Conservation (phyloP, 2,113 vertebrate species). For the Hirundichthys speculiger region DNA sequence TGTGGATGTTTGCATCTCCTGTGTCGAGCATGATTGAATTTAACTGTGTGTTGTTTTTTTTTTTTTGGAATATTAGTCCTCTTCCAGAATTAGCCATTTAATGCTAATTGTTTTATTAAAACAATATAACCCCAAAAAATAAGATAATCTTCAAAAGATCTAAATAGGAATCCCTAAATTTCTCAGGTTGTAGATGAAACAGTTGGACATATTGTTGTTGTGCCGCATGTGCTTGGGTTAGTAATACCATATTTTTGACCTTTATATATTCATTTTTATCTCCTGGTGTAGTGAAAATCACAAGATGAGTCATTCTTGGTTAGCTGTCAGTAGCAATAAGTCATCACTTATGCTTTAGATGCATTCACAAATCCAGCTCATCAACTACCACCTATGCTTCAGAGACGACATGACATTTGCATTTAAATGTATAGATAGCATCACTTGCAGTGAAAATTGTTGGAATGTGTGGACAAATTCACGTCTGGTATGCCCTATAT, state of each 20-base stretch:
- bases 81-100: neutral
- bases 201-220: too few species aligned
- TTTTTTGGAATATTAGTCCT: too few species aligned
- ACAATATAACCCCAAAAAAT: too few species aligned
- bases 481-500: slow-evolving; percentile 36
- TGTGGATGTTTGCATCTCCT: neutral
- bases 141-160: too few species aligned
- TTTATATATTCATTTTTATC: slow-evolving; percentile 25
- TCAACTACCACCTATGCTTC: slow-evolving; percentile 63
- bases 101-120: neutral
- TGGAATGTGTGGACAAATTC: slow-evolving; percentile 40
- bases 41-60: too few species aligned
- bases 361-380: slow-evolving; percentile 58
- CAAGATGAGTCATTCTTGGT: slow-evolving; percentile 33
- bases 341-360: slow-evolving; percentile 57
- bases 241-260: slow-evolving; percentile 8
- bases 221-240: neutral
- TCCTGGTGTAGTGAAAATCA: slow-evolving; percentile 33
- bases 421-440: slow-evolving; percentile 70
- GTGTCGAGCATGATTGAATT: too few species aligned
- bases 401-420: slow-evolving; percentile 67
- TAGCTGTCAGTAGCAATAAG: slow-evolving; percentile 45
- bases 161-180: too few species aligned
- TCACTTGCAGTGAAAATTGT: slow-evolving; percentile 51
- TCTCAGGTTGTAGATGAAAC: too few species aligned